Conservation (phyloP, 2,888 invertebrate genomes). For the Resseliella maxima region DNA sequence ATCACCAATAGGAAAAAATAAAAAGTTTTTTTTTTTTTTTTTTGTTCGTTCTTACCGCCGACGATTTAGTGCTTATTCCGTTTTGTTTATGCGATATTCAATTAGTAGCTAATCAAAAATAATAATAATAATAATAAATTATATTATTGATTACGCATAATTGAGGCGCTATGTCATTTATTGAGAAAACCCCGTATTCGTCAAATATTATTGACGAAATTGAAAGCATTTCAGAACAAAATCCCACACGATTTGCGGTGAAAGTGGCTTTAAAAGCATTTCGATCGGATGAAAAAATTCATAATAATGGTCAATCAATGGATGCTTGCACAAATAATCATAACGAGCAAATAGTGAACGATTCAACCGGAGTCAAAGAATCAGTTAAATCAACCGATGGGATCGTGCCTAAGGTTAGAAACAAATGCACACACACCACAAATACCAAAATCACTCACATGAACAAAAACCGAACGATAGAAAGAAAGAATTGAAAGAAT, state of each 20-base stretch:
- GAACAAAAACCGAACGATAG: no score
- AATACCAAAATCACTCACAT: no score
- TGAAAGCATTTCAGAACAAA: conserved; percentile 53
- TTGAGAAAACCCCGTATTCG: conserved; percentile 54
- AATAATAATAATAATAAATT: no score
- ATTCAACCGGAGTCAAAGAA: conserved; percentile 6
- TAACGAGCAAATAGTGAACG: background rate
- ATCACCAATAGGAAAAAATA: background rate
- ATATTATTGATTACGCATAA: conserved; percentile 38
- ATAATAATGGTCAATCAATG: background rate
- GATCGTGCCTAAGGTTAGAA: conserved; percentile 48
- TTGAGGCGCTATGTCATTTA: conserved; percentile 56
- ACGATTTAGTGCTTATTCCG: conserved; percentile 41
- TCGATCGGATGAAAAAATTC: conserved; percentile 32
- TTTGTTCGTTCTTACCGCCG: no score
- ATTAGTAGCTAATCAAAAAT: conserved; percentile 34
- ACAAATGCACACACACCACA: background rate
- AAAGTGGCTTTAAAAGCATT: conserved; percentile 54
- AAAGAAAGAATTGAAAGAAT: no score
- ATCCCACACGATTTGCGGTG: conserved; percentile 13
- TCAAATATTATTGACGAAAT: conserved; percentile 51
- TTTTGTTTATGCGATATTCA: conserved; percentile 43
- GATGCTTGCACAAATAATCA: conserved; percentile 23
- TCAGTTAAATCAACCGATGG: conserved; percentile 1
- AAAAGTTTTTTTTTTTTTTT: conserved; percentile 39